Base-by-base conservation (phyloP, 1,140 invertebrate genomes). In the Drosophila azteca region DNA sequence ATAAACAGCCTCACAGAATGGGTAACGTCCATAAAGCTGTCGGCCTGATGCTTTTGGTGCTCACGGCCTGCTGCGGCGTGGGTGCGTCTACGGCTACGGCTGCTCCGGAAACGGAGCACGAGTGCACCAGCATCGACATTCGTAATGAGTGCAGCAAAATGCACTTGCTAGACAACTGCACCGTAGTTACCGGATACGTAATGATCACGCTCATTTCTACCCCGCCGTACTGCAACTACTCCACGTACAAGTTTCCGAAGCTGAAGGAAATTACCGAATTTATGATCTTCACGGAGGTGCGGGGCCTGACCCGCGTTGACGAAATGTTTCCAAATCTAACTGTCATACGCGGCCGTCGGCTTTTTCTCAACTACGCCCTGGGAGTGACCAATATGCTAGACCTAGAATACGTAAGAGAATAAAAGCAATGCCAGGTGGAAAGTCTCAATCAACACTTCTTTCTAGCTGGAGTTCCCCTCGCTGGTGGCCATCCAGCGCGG, bases 251-350 rank as follows among this genome's bases (percentile, higher is more conserved):
- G n/a, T 88, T 79, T 59, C 83, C 83, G 6, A 55, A 67, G 24
- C 45, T 87, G 17, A 80, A 69, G 44, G 93, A 97, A 92, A 94
- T 95, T 59, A 94, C 94, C 31, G 95, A 94, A 53, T 94, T 93
- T 80, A 90, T 95, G 35, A 83, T 93, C 70, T 92, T 95, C 49
- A 93, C 93, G 50, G 94, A 96, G 77, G 95, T 97, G 15, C 94
- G 94, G 72, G 96, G 95, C 44, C 91, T 99, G n/a, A 94, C 92
- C 41, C 95, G 95, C 54, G 93, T 99, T 13, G 94, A 94, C 6
- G 92, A 95, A 63, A 93, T 99, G 49, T 99, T 99, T 91, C 98
- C 98, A 2, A 98, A 99, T 92, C 93, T 99, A 71, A 92, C 96
- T 15, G 95, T 99, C 35, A 99, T 99, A 71, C 94, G 98, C 49